These are phyloP conservation scores for Amblyornis subalaris DNA, from an alignment of 2,113 vertebrate species.

Conservation along the genomic window DNA sequence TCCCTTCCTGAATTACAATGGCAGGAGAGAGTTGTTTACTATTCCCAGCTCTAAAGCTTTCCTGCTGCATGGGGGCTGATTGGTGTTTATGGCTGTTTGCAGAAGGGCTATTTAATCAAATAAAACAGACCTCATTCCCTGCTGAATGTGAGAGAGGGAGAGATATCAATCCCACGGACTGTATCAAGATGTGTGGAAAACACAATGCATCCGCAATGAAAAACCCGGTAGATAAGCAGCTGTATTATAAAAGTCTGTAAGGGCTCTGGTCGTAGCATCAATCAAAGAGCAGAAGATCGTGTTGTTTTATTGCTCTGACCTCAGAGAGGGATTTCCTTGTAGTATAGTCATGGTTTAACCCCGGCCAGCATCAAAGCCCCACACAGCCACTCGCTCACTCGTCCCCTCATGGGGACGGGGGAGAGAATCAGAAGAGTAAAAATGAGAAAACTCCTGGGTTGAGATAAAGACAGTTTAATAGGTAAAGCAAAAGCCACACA, in stretches of 20 bases:
- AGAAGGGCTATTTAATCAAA: constrained; percentile 42
- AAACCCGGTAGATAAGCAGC: constrained; percentile 15
- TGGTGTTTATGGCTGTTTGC: constrained; percentile 41
- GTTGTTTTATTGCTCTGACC: not conserved
- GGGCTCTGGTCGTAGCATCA: not conserved
- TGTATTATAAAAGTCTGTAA: not conserved
- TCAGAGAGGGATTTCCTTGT: not conserved
- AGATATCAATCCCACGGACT: not conserved
- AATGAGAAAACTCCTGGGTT: not conserved
- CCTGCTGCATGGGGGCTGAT: not conserved
- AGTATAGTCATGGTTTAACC: not conserved
- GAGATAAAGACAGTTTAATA: not conserved
- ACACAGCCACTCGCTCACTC: not conserved
- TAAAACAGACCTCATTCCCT: constrained; percentile 1
- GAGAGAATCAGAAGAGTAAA: not conserved
- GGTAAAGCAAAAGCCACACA: not conserved
- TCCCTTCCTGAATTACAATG: not conserved
- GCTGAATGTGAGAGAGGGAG: not conserved
- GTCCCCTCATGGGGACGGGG: too few relatives aligned
- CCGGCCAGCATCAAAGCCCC: not conserved
- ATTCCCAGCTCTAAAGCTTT: not conserved
- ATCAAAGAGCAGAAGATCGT: not conserved
- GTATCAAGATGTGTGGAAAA: constrained; percentile 33
- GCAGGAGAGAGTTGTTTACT: constrained; percentile 20
- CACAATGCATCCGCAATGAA: constrained; percentile 13